These are phyloP conservation scores for Myotis davidii DNA, from an alignment of 2,113 vertebrate species.

Conservation along the genomic window DNA sequence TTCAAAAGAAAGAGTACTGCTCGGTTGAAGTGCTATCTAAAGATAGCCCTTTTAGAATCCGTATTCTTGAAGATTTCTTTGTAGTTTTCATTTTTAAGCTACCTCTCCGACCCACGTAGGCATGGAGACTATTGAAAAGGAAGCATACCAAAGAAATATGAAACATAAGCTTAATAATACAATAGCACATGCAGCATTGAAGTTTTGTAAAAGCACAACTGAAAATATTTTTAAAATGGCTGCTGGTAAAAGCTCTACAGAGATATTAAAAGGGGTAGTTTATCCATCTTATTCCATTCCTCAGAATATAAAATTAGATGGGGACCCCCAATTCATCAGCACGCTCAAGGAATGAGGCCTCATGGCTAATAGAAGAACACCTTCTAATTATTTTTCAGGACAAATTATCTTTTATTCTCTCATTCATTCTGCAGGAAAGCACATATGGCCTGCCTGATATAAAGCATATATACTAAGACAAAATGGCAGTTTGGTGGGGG, in stretches of 20 bases:
- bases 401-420: not conserved
- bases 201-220: slow-evolving; percentile 70
- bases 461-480: not conserved
- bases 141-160: slow-evolving; percentile 78
- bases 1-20: slow-evolving; percentile 41
- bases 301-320: slow-evolving; percentile 22
- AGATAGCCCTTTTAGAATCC: slow-evolving; percentile 50
- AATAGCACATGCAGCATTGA: slow-evolving; percentile 75
- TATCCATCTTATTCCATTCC: slow-evolving; percentile 51
- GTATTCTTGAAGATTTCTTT: slow-evolving; percentile 80
- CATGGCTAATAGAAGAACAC: slow-evolving; percentile 30
- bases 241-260: slow-evolving; percentile 57
- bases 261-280: slow-evolving; percentile 74
- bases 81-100: slow-evolving; percentile 74
- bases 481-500: not conserved
- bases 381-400: not conserved
- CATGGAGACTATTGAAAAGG: slow-evolving; percentile 75
- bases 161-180: slow-evolving; percentile 81
- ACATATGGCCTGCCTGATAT: not conserved
- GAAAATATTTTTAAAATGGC: slow-evolving; percentile 63
- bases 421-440: not conserved
- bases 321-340: slow-evolving; percentile 19
- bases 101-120: slow-evolving; percentile 63
- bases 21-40: slow-evolving; percentile 51
- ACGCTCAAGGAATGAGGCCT: not conserved